Conservation (phyloP, 2,888 invertebrate genomes). For the Ischnura elegans region DNA sequence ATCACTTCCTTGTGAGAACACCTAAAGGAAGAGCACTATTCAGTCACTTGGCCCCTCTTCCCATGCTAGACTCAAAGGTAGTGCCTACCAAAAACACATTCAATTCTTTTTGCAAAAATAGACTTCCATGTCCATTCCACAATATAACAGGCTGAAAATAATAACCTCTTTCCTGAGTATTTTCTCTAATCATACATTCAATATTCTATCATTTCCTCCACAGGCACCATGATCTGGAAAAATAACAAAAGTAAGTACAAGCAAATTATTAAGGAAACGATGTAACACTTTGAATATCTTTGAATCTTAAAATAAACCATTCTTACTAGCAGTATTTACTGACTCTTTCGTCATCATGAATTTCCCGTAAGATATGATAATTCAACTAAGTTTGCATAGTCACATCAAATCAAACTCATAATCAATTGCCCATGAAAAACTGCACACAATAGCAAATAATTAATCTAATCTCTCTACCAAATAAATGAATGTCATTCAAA, state of each 20-base stretch:
- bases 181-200: conserved; percentile 16
- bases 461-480: background rate
- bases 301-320: too few relatives aligned
- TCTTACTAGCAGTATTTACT: too few relatives aligned
- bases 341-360: too few relatives aligned
- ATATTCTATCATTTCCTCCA: conserved; percentile 59
- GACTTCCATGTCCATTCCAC: conserved; percentile 53
- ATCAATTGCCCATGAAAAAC: background rate
- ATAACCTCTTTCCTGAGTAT: conserved; percentile 62
- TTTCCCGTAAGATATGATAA: too few relatives aligned
- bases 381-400: background rate
- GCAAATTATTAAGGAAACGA: too few relatives aligned
- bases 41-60: conserved; percentile 65
- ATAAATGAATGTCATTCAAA: background rate
- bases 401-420: background rate
- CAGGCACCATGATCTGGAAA: conserved; percentile 63
- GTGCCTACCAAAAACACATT: conserved; percentile 37
- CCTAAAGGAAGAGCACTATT: conserved; percentile 61
- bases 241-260: background rate
- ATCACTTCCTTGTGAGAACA: conserved; percentile 22
- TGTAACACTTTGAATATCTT: background rate
- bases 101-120: conserved; percentile 58
- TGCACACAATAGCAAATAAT: background rate
- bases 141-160: conserved; percentile 58
- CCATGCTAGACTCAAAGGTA: conserved; percentile 54